Base-by-base conservation (phyloP, 2,888 invertebrate species). In the Ophion ellenae region DNA sequence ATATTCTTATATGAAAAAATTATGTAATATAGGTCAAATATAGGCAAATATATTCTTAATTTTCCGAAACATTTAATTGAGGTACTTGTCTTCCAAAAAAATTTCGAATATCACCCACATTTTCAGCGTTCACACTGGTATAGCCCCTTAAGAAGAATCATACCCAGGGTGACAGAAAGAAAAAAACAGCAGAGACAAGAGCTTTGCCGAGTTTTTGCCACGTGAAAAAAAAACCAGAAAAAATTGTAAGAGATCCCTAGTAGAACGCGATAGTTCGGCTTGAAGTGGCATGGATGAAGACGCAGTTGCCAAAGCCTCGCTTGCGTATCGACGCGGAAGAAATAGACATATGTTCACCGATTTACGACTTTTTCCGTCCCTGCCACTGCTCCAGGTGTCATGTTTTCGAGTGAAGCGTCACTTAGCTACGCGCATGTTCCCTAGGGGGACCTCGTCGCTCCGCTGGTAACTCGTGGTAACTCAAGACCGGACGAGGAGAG, bases 401-500 rank as follows among this genome's bases (percentile, higher is more conserved):
- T 28, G 66, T 66, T 36, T 32, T 32, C 28, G 32, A 14, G n/a
- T 11, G 53, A 53, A 53, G 14, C 53, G 53, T 53, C 14, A 53
- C 53, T 36, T 36, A 6, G 6, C 40, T 17, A 17, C 53, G 5
- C 53, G 4, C 14, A 53, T 14, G 14, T 53, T 53, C 53, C 53
- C 53, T 17, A 17, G 53, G 53, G 0, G 5, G 53, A 53, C 2
- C 53, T 53, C 17, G 5, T 47, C 47, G 47, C 47, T 4, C 3
- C 14, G 47, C 14, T 47, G 5, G 5, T 9, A 47, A 47, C 47
- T 47, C 9, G 10, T 17, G 69, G 63, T 70, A 74, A 70, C 66
- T 66, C 36, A 79, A 66, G 75, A 53, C 70, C 73, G 69, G 74
- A 81, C 77, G 85, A 69, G 69, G 74, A 81, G 70, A 66, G 81